These are phyloP conservation scores for Rhadina sibilatrix DNA, from an alignment of 2,113 vertebrate genomes.

Conservation along the genomic window DNA sequence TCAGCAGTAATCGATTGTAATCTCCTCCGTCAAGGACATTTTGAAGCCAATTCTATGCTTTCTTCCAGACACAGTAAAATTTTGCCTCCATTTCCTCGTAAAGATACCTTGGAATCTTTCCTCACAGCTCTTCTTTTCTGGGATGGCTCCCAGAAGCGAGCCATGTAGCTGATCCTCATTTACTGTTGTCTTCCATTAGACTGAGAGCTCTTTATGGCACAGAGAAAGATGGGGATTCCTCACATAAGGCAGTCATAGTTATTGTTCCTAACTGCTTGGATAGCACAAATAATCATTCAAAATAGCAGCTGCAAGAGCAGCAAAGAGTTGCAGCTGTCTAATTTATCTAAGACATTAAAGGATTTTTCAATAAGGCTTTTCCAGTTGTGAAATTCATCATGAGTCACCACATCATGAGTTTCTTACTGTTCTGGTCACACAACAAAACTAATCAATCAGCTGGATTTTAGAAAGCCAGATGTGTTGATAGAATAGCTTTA, in stretches of 20 bases:
- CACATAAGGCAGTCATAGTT: neutral
- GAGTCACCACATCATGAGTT: neutral
- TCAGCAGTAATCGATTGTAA: neutral
- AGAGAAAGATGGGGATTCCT: neutral
- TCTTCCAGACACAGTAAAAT: neutral
- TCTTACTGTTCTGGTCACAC: neutral
- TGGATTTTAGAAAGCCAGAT: neutral
- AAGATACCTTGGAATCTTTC: neutral
- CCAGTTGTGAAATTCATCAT: neutral
- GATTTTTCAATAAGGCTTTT: neutral
- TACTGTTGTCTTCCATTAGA: neutral
- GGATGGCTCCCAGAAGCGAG: neutral
- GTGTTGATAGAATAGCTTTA: neutral
- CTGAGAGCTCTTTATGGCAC: neutral
- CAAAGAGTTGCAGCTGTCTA: neutral
- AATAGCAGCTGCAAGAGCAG: neutral
- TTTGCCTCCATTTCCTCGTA: neutral
- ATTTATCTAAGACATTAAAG: neutral
- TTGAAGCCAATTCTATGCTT: neutral
- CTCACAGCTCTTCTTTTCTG: neutral
- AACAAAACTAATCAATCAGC: neutral
- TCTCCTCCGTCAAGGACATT: neutral
- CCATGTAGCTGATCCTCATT: neutral
- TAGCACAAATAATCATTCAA: neutral
- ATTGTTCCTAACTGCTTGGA: neutral